phyloP scores from a whole-genome alignment of 2,888 invertebrate genomes.

The Oligia fasciuncula region DNA sequence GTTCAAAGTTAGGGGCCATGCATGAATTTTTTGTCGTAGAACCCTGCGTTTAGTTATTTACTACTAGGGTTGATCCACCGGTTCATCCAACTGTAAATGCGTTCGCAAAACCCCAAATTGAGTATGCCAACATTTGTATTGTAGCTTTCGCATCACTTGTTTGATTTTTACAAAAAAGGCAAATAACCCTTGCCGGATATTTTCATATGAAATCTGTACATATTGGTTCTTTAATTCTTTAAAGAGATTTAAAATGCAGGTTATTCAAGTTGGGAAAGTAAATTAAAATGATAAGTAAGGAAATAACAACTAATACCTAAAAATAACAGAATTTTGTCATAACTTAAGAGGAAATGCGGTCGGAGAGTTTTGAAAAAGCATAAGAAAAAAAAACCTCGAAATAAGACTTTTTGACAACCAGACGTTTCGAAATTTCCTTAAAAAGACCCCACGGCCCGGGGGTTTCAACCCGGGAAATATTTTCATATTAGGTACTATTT shows the following conservation, averaged over 20 bases:
- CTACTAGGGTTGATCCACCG: conserved; percentile 49
- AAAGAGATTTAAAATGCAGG: background rate
- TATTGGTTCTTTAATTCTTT: background rate
- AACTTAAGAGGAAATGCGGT: too few relatives aligned
- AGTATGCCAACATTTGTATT: conserved; percentile 37
- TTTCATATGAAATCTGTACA: conserved; percentile 13
- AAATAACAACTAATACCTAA: too few relatives aligned
- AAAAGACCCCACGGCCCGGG: too few relatives aligned
- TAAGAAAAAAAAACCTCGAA: too few relatives aligned
- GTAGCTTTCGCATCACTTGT: conserved; percentile 12
- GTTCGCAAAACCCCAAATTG: conserved; percentile 49
- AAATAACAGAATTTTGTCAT: too few relatives aligned
- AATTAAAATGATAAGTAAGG: too few relatives aligned
- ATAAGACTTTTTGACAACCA: too few relatives aligned
- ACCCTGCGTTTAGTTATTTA: conserved; percentile 66
- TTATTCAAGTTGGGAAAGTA: background rate
- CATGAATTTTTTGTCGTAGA: conserved; percentile 70
- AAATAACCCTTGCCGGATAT: background rate
- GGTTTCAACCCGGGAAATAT: background rate
- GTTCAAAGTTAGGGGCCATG: conserved; percentile 67
- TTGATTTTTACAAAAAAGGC: conserved; percentile 7
- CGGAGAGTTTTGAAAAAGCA: too few relatives aligned
- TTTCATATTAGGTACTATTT: background rate
- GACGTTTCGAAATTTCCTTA: too few relatives aligned
- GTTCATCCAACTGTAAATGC: conserved; percentile 62